Evolutionary conservation across 2,113 vertebrate species (phyloP).

Genomic region (Ia io): DNA sequence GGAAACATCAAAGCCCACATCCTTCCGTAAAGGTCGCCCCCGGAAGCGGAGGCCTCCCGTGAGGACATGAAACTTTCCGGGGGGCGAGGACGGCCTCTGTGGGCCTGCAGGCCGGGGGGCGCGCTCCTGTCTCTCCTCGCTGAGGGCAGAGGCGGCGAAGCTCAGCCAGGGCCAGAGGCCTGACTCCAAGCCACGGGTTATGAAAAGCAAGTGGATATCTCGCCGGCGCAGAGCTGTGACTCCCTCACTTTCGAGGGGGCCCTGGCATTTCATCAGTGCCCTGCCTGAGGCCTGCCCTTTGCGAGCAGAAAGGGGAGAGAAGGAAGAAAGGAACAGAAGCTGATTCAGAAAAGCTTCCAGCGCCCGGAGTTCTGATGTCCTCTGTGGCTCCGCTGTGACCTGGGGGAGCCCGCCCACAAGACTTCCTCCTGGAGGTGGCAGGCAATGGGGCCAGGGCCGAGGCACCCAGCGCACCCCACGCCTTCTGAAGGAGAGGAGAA

Average conservation of each 20-base stretch:
- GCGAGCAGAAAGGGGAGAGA: neutral
- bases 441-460: constrained; percentile 75
- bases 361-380: neutral
- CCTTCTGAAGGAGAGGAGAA: constrained; percentile 57
- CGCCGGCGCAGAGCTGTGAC: neutral
- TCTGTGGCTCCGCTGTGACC: constrained; percentile 67
- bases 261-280: constrained; percentile 10
- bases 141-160: neutral
- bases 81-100: neutral
- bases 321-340: neutral
- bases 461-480: constrained; percentile 60
- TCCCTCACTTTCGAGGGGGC: neutral
- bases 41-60: neutral
- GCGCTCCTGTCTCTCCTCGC: neutral
- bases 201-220: neutral
- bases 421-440: constrained; percentile 68
- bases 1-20: constrained; percentile 54
- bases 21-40: constrained; percentile 56
- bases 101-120: neutral
- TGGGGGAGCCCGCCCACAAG: constrained; percentile 44
- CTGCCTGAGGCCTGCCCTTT: constrained; percentile 52
- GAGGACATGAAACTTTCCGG: neutral
- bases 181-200: neutral
- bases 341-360: neutral
- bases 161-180: neutral